Evolutionary conservation across 1,140 invertebrate species (phyloP), one percentile per base, ranked within the genome.

Genomic region (Ctenoplectra terminalis): DNA sequence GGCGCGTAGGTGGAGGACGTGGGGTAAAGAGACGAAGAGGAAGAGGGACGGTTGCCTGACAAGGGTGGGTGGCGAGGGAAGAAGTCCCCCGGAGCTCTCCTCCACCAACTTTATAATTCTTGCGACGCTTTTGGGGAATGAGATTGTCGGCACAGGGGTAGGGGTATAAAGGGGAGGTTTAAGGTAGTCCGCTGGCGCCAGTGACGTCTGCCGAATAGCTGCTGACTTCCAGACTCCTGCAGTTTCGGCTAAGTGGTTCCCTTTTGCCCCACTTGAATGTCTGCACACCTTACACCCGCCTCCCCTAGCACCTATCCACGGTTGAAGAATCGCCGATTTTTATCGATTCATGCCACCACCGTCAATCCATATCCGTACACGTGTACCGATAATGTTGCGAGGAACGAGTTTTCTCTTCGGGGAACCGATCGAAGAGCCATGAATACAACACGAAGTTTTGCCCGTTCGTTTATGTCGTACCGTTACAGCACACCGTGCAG

Each of bases 31-130:
- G 50, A 13, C 2, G 71, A 31, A n/a, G 64, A 69, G 63, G 48
- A 48, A 52, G 46, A 2, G 75, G 56, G 50, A 17, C n/a, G 86
- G 60, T 81, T 73, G 72, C 46, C 69, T 83, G 76, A 86, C 74
- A 77, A 89, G 88, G 82, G 77, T 87, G 84, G 85, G 81, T 72
- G 88, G 81, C 83, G 66, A 89, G 87, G 78, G 81, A 80, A 85
- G 85, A 86, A 88, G 79, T 82, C 80, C 50, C 75, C 82, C 80
- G 67, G 60, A 83, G 81, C 84, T 88, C 80, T 86, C 85, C 88
- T 91, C 84, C 85, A 77, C 81, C 87, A 93, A 93, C 90, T 93
- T 93, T 92, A 93, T 93, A 92, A 93, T 93, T 93, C 92, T 92
- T 93, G 90, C 87, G 92, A 93, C 92, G 91, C 90, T 92, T 92